phyloP scores from a whole-genome alignment of 2,888 invertebrate species.

The Monoplex corrugatus region DNA sequence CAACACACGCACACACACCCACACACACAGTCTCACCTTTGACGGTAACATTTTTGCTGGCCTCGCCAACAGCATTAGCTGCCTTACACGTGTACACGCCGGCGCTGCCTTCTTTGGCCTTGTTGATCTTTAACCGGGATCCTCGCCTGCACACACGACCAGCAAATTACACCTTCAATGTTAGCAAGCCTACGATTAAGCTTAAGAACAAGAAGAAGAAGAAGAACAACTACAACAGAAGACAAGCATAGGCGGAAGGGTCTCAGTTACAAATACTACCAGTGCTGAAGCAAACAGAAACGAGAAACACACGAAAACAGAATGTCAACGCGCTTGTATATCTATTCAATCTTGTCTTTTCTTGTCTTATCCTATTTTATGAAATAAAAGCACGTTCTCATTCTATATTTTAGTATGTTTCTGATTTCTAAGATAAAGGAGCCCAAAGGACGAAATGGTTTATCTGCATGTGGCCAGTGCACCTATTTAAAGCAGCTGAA shows the following conservation, averaged over 20 bases:
- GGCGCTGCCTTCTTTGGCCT: neutral
- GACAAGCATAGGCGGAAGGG: neutral
- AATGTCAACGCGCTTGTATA: too few species aligned
- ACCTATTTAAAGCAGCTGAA: too few species aligned
- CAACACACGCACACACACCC: neutral
- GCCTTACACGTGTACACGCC: slow-evolving; percentile 52
- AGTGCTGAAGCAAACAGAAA: too few species aligned
- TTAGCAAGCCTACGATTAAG: neutral
- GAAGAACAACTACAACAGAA: neutral
- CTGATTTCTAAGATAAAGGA: too few species aligned
- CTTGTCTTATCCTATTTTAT: too few species aligned
- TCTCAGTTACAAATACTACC: too few species aligned
- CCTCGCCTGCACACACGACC: slow-evolving; percentile 42
- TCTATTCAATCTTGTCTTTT: too few species aligned
- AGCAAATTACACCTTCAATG: neutral
- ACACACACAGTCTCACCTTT: slow-evolving; percentile 32
- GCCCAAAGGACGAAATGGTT: too few species aligned
- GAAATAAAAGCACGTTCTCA: too few species aligned
- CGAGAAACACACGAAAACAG: too few species aligned
- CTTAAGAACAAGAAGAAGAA: neutral
- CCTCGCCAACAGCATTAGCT: slow-evolving; percentile 48
- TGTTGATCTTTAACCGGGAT: slow-evolving; percentile 47
- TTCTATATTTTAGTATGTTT: too few species aligned
- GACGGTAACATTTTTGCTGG: slow-evolving; percentile 43
- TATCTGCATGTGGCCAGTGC: too few species aligned